phyloP scores from a whole-genome alignment of 2,113 vertebrate genomes.

The Vicugna pacos region DNA sequence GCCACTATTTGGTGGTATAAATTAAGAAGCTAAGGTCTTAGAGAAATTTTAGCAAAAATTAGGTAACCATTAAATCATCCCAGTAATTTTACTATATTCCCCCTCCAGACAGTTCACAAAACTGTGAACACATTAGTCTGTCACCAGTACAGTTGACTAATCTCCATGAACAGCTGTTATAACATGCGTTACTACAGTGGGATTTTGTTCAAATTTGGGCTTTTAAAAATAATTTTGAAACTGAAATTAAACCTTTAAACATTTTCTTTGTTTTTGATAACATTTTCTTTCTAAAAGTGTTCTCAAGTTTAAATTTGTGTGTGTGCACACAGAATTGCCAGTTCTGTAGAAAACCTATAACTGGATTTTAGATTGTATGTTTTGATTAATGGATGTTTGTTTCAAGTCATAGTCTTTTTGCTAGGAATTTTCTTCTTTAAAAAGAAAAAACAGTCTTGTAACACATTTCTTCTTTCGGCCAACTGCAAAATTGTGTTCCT shows the following conservation, averaged over 20 bases:
- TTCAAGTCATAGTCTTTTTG: conserved; percentile 6
- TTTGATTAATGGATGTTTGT: conserved; percentile 37
- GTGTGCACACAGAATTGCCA: neutral
- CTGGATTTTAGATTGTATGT: conserved; percentile 50
- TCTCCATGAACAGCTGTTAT: conserved; percentile 79
- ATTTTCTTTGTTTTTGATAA: conserved; percentile 54
- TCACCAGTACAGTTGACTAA: conserved; percentile 76
- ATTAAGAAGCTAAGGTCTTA: conserved; percentile 52
- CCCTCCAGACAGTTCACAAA: conserved; percentile 71
- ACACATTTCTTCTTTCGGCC: neutral
- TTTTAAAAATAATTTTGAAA: conserved; percentile 66
- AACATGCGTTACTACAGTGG: conserved; percentile 69
- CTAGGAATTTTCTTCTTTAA: conserved; percentile 6
- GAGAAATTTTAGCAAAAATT: conserved; percentile 59
- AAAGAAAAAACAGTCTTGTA: conserved; percentile 1
- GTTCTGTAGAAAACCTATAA: neutral
- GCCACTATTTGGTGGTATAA: neutral
- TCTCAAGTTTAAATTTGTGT: conserved; percentile 34
- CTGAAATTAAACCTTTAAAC: conserved; percentile 49
- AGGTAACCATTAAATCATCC: conserved; percentile 69
- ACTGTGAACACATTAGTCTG: conserved; percentile 78
- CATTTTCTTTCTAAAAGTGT: conserved; percentile 20
- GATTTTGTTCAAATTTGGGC: conserved; percentile 65
- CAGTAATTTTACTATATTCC: conserved; percentile 39
- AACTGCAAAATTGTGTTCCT: neutral